These are phyloP conservation scores for Oscheius sp. DNA, from an alignment of 2,888 invertebrate species.

Conservation along the genomic window DNA sequence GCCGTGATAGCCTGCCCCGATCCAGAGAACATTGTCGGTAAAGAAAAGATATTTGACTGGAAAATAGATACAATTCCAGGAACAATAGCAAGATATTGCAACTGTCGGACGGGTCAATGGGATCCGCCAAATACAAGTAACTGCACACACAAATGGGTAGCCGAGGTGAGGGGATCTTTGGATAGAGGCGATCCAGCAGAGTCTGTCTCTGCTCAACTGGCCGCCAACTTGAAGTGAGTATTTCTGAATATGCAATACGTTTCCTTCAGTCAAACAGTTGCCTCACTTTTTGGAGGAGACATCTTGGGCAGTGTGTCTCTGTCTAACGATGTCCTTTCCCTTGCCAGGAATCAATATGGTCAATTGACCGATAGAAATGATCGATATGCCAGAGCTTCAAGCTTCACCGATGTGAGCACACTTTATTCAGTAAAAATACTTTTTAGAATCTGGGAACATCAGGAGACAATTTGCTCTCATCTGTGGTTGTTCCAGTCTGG, in stretches of 20 bases:
- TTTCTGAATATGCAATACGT: not conserved
- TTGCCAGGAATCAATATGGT: conserved; percentile 54
- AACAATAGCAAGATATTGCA: conserved; percentile 56
- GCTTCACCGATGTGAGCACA: conserved; percentile 56
- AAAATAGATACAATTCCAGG: conserved; percentile 29
- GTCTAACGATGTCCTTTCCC: conserved; percentile 45
- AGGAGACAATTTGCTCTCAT: conserved; percentile 60
- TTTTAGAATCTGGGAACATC: conserved; percentile 57
- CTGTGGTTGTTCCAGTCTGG: conserved; percentile 54
- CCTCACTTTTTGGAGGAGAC: conserved; percentile 58
- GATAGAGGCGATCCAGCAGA: conserved; percentile 50
- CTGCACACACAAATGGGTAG: conserved; percentile 61
- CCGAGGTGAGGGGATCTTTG: conserved; percentile 43
- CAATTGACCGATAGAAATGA: conserved; percentile 46
- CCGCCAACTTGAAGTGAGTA: conserved; percentile 47
- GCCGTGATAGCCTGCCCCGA: conserved; percentile 55
- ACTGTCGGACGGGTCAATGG: conserved; percentile 59
- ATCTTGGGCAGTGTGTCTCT: conserved; percentile 53
- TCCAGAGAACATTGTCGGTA: conserved; percentile 55
- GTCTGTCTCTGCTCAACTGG: conserved; percentile 43
- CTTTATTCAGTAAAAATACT: too few relatives aligned
- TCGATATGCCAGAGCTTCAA: conserved; percentile 43
- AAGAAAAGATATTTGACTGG: not conserved
- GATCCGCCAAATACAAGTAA: conserved; percentile 53
- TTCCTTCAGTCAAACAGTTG: conserved; percentile 41